Evolutionary conservation across 2,797 vertebrate species (phyloP).

Genomic region (Cirrhinus molitorella): DNA sequence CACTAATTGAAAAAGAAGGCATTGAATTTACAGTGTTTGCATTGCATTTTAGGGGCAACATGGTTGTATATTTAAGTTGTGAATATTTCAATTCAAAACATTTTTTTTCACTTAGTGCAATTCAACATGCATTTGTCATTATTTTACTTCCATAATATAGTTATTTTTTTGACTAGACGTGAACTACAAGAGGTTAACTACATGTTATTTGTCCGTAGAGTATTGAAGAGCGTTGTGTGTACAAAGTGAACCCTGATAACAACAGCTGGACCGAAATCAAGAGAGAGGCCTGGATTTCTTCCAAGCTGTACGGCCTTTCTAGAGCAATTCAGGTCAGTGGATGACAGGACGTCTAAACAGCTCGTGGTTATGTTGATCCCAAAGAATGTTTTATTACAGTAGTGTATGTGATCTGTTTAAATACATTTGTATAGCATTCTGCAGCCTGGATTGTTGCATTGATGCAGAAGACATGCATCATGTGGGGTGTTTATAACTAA

Average conservation of each 20-base stretch:
- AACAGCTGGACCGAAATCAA: constrained; percentile 91
- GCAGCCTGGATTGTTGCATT: neutral
- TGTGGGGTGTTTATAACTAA: constrained; percentile 35
- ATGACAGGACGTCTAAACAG: constrained; percentile 38
- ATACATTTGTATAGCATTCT: neutral
- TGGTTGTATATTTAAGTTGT: no score
- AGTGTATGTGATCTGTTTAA: neutral
- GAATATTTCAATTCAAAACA: no score
- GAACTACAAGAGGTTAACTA: neutral
- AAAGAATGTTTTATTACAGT: neutral
- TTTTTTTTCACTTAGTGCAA: no score
- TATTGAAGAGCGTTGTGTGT: constrained; percentile 93
- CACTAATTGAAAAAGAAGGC: neutral
- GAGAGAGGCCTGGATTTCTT: constrained; percentile 95
- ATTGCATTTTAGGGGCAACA: neutral
- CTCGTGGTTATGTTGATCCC: neutral
- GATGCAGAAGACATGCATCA: neutral
- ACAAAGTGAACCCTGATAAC: constrained; percentile 88
- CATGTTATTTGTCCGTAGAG: constrained; percentile 69
- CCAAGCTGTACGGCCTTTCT: constrained; percentile 90
- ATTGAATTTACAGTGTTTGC: neutral
- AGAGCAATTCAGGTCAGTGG: constrained; percentile 92
- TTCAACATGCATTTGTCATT: no score
- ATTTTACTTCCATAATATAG: neutral
- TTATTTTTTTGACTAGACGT: neutral